Percentiles rank a stretch among this genome's conserved stretches.
These are phyloP conservation scores for Lophotis ruficrista DNA, from an alignment of 2,113 vertebrate genomes.

Conservation along the genomic window DNA sequence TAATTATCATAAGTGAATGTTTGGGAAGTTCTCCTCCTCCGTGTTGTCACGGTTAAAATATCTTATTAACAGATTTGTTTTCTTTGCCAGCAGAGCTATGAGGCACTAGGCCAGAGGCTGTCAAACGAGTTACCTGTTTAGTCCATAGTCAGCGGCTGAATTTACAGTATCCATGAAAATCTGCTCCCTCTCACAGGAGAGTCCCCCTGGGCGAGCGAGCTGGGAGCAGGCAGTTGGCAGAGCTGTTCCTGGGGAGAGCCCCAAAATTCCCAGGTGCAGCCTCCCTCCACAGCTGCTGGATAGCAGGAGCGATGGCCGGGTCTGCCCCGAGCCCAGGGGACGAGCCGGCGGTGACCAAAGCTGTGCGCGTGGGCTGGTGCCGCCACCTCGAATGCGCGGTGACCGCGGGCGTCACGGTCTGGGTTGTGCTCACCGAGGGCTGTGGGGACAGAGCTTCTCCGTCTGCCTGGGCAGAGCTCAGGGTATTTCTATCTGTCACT, in stretches of 20 bases:
- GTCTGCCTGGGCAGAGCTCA: rapidly evolving
- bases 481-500: not conserved
- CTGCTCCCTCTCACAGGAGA: not conserved
- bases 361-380: rapidly evolving
- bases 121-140: not conserved
- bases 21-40: conserved; percentile 68
- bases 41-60: conserved; percentile 62
- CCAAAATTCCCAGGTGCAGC: rapidly evolving
- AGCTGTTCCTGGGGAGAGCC: not conserved
- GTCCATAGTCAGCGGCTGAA: conserved; percentile 1
- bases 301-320: rapidly evolving
- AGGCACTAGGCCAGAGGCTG: conserved; percentile 68
- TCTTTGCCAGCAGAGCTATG: conserved; percentile 51
- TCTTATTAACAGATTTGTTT: conserved; percentile 68
- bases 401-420: not conserved
- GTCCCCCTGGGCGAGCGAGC: not conserved
- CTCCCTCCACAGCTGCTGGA: rapidly evolving
- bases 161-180: not conserved
- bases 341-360: rapidly evolving
- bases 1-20: conserved; percentile 69
- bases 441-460: not conserved
- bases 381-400: not conserved
- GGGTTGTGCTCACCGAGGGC: rapidly evolving
- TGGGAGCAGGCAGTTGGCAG: not conserved
- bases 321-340: rapidly evolving